phyloP scores from a whole-genome alignment of 2,888 invertebrate species.

The Lasioglossum villosulum region DNA sequence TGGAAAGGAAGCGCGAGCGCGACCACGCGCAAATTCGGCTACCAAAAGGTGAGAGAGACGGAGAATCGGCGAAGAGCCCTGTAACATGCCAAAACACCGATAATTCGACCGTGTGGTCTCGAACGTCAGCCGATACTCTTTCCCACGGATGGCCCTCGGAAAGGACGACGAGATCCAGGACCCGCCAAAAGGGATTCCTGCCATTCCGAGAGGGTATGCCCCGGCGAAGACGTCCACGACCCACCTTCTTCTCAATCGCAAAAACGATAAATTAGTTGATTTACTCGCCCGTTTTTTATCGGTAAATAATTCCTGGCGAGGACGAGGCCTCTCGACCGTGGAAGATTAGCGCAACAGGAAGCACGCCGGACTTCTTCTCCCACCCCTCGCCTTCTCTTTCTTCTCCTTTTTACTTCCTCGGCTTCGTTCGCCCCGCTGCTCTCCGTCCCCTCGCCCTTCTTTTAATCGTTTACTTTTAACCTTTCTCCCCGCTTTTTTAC shows the following conservation, averaged over 20 bases:
- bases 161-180: slow-evolving; percentile 59
- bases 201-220: slow-evolving; percentile 77
- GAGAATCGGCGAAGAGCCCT: slow-evolving; percentile 71
- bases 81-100: slow-evolving; percentile 84
- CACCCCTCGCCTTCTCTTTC: background rate
- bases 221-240: slow-evolving; percentile 60
- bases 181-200: slow-evolving; percentile 81
- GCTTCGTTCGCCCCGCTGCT: slow-evolving; percentile 21
- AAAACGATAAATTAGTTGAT: slow-evolving; percentile 84
- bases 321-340: slow-evolving; percentile 19
- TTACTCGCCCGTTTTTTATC: slow-evolving; percentile 78
- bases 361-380: slow-evolving; percentile 26
- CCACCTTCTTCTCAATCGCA: slow-evolving; percentile 78
- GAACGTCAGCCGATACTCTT: slow-evolving; percentile 81
- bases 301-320: slow-evolving; percentile 61
- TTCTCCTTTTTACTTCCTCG: background rate
- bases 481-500: slow-evolving; percentile 8
- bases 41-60: slow-evolving; percentile 40
- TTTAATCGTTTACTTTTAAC: slow-evolving; percentile 40
- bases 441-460: background rate
- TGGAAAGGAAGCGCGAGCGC: slow-evolving; percentile 20
- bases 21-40: slow-evolving; percentile 48
- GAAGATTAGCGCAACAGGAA: slow-evolving; percentile 51
- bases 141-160: slow-evolving; percentile 78
- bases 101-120: slow-evolving; percentile 84